Evolutionary conservation across 2,888 invertebrate species (phyloP).

Genomic region (Erebia aethiops): DNA sequence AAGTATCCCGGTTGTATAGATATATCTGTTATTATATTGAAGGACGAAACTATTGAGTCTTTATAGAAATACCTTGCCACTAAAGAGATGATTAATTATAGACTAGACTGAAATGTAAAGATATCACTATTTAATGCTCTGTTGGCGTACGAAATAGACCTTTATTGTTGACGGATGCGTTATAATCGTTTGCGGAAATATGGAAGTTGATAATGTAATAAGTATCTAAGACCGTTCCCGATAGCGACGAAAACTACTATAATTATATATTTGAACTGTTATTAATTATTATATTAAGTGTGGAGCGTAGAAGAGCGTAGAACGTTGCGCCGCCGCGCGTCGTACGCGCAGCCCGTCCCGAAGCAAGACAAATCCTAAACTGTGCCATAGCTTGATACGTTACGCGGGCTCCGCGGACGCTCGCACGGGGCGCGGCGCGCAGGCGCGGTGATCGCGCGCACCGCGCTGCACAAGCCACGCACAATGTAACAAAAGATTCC

Average conservation of each 20-base stretch:
- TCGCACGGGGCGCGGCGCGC: constrained; percentile 31
- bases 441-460: constrained; percentile 30
- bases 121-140: constrained; percentile 83
- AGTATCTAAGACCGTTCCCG: constrained; percentile 61
- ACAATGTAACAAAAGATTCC: constrained; percentile 68
- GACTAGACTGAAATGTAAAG: constrained; percentile 83
- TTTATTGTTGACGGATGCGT: constrained; percentile 72
- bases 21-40: constrained; percentile 80
- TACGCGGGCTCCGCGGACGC: constrained; percentile 30
- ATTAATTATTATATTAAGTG: constrained; percentile 63
- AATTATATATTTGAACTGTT: constrained; percentile 68
- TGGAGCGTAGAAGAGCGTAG: constrained; percentile 61
- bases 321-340: constrained; percentile 48
- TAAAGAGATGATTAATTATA: constrained; percentile 78
- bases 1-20: constrained; percentile 78
- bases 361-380: background rate
- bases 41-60: constrained; percentile 80
- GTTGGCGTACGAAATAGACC: constrained; percentile 78
- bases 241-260: constrained; percentile 60
- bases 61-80: constrained; percentile 83
- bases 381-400: constrained; percentile 9
- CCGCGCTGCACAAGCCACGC: constrained; percentile 63
- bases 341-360: constrained; percentile 31
- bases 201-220: constrained; percentile 55
- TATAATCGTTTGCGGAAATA: constrained; percentile 61